phyloP scores from a whole-genome alignment of 2,888 invertebrate genomes.

The Drymonia ruficornis region DNA sequence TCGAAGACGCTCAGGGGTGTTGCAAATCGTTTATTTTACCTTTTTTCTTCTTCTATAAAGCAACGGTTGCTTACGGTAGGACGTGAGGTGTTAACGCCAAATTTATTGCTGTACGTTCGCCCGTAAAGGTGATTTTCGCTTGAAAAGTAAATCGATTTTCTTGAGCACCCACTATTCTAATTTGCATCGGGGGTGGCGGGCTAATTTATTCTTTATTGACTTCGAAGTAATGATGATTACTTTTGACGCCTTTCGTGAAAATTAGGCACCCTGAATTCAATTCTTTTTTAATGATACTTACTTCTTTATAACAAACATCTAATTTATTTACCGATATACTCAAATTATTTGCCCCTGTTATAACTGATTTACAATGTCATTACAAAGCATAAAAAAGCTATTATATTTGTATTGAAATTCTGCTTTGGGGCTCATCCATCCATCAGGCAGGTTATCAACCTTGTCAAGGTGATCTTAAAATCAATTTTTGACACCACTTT shows the following conservation, averaged over 20 bases:
- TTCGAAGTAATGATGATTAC: slow-evolving; percentile 5
- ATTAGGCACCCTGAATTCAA: not conserved
- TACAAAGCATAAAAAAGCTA: no score
- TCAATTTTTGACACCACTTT: no score
- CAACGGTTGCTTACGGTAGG: slow-evolving; percentile 37
- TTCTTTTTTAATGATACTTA: not conserved
- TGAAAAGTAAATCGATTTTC: slow-evolving; percentile 38
- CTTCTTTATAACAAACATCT: no score
- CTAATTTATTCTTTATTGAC: slow-evolving; percentile 30
- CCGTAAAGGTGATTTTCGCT: slow-evolving; percentile 42
- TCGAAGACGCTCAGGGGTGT: slow-evolving; percentile 54
- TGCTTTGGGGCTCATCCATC: no score
- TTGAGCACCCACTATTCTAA: slow-evolving; percentile 39
- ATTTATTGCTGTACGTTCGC: slow-evolving; percentile 39
- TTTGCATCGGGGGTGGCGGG: slow-evolving; percentile 33
- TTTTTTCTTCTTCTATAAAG: slow-evolving; percentile 38
- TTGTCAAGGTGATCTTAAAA: no score
- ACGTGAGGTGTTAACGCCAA: slow-evolving; percentile 43
- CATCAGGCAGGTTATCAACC: no score
- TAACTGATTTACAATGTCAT: no score
- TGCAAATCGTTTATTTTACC: slow-evolving; percentile 54
- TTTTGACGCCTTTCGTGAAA: not conserved
- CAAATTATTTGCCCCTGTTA: no score
- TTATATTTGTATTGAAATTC: no score
- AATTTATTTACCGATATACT: no score